Conservation (phyloP, 2,113 vertebrate species). For the Melanotaenia duboulayi region DNA sequence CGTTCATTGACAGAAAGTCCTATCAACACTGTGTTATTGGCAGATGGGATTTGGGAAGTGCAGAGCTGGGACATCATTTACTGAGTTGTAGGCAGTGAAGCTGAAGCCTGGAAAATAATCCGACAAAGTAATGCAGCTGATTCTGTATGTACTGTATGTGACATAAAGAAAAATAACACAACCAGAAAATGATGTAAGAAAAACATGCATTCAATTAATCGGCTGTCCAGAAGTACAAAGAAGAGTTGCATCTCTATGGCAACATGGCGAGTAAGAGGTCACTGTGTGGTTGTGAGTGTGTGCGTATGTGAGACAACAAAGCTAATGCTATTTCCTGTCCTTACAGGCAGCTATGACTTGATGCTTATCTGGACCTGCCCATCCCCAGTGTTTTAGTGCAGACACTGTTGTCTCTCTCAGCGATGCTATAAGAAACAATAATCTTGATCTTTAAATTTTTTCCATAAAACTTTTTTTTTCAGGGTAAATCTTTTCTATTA, state of each 20-base stretch:
- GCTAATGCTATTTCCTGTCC: constrained; percentile 79
- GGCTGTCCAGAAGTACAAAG: constrained; percentile 22
- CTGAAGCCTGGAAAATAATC: neutral
- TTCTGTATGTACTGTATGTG: neutral
- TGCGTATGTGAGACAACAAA: constrained; percentile 33
- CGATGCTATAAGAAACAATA: neutral
- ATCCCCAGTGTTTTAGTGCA: constrained; percentile 25
- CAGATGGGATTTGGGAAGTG: constrained; percentile 8
- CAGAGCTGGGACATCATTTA: neutral
- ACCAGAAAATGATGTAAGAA: neutral
- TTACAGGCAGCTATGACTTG: constrained; percentile 63
- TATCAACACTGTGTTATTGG: neutral
- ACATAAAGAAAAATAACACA: neutral
- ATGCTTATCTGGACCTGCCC: constrained; percentile 66
- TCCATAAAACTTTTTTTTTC: neutral
- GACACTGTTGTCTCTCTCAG: constrained; percentile 8
- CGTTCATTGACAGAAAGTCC: neutral
- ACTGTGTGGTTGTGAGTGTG: constrained; percentile 38
- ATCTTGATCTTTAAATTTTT: too few species aligned
- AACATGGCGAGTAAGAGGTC: constrained; percentile 69
- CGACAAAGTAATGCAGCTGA: neutral
- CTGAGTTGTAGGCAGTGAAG: neutral
- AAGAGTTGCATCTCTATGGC: constrained; percentile 68
- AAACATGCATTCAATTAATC: neutral
- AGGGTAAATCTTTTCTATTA: neutral